Percentiles rank a stretch among this genome's conserved stretches.
Evolutionary conservation across 2,888 invertebrate species (phyloP).

Genomic region (Geotrupes spiniger): DNA sequence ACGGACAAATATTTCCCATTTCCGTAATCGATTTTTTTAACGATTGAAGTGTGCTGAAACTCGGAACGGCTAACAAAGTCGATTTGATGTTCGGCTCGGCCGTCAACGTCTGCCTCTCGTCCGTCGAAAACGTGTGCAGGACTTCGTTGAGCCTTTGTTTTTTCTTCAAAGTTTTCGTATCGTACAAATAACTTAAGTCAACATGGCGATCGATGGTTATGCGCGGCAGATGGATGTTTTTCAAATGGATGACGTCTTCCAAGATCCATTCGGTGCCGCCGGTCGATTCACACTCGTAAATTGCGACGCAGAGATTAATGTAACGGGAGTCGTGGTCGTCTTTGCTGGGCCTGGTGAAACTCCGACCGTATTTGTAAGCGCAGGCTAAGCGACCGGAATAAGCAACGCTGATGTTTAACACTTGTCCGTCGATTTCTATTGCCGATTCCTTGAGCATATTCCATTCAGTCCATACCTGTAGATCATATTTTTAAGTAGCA

Average conservation of each 20-base stretch:
- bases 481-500: not conserved
- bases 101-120: slow-evolving; percentile 59
- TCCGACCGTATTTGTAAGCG: slow-evolving; percentile 92
- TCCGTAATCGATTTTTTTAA: slow-evolving; percentile 84
- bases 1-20: slow-evolving; percentile 86
- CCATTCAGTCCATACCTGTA: slow-evolving; percentile 47
- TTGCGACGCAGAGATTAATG: slow-evolving; percentile 89
- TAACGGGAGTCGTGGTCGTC: slow-evolving; percentile 74
- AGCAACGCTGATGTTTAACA: slow-evolving; percentile 91
- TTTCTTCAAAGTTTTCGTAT: slow-evolving; percentile 76
- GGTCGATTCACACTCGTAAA: slow-evolving; percentile 98
- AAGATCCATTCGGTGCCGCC: slow-evolving; percentile 93
- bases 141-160: slow-evolving; percentile 79
- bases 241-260: slow-evolving; percentile 92
- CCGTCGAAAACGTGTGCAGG: slow-evolving; percentile 76
- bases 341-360: slow-evolving; percentile 74
- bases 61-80: slow-evolving; percentile 77
- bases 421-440: slow-evolving; percentile 68
- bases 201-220: slow-evolving; percentile 79
- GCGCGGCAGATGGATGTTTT: slow-evolving; percentile 84
- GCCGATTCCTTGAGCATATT: slow-evolving; percentile 58
- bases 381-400: slow-evolving; percentile 97
- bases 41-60: slow-evolving; percentile 86
- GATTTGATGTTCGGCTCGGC: slow-evolving; percentile 46
- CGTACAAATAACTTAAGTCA: slow-evolving; percentile 79